These are phyloP conservation scores for Acanthurus leucopareius DNA, from an alignment of 2,797 vertebrate species.

Conservation along the genomic window DNA sequence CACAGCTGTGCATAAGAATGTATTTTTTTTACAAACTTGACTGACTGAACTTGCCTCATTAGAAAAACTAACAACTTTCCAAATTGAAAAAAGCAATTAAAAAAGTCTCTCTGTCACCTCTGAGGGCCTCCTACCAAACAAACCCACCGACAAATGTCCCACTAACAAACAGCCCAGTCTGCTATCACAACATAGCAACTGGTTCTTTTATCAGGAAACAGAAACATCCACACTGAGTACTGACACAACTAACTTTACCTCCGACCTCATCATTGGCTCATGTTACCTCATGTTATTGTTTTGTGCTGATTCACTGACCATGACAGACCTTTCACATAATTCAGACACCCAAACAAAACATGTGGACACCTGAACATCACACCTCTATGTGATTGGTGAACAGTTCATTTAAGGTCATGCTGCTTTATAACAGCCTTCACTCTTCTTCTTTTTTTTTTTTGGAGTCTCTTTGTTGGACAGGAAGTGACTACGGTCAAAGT, in stretches of 20 bases:
- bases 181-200: conserved; percentile 43
- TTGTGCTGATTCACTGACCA: not conserved
- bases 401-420: not conserved
- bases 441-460: no score
- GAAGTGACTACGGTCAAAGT: no score
- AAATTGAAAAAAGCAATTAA: conserved; percentile 39
- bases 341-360: not conserved
- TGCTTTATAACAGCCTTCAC: no score
- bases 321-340: not conserved
- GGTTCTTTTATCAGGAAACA: conserved; percentile 14
- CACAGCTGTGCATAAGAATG: conserved; percentile 8
- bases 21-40: not conserved
- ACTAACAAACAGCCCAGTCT: not conserved
- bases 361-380: not conserved
- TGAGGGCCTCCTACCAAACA: not conserved
- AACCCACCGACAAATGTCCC: not conserved
- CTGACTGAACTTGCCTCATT: conserved; percentile 17
- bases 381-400: not conserved
- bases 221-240: conserved; percentile 5
- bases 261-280: not conserved
- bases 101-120: conserved; percentile 1
- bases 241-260: not conserved
- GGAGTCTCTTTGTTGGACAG: no score
- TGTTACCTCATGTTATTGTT: not conserved
- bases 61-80: conserved; percentile 18